Evolutionary conservation across 2,113 vertebrate genomes (phyloP), one percentile per base, ranked within the genome.

Genomic region (Dipodomys stephensi): DNA sequence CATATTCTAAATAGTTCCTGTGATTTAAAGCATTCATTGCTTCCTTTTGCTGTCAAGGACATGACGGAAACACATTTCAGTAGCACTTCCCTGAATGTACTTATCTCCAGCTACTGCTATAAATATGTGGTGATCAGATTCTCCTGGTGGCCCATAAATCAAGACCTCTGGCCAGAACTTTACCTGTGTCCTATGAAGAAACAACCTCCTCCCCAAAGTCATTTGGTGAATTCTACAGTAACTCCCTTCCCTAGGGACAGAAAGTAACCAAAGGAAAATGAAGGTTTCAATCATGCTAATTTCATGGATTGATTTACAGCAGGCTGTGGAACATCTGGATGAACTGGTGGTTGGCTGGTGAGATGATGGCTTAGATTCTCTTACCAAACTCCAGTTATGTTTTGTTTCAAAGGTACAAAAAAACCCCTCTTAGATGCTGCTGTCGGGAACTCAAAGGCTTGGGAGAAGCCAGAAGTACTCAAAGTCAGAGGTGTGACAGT

Each of bases 11-110:
- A 97, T 97, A 98, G 97, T 98, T 97, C 91, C 83, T 68, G 87
- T 98, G 98, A 98, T 98, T 98, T 98, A 98, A 93, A 95, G 96
- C 97, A 95, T 96, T 96, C 97, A 97, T 97, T 96, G 93, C 97
- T 98, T 98, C 98, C 97, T 97, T 97, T 98, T 97, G 91, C 98
- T 98, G 98, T 98, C 98, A 98, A 79, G 91, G 94, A 98, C 98
- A 96, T 98, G 98, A 98, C 98, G 97, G 96, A 97, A 98, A 97
- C 95, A 96, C 97, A 95, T 97, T 98, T 98, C 98, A 98, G 98
- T 98, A 98, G 98, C 98, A 97, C 97, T 98, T 98, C 96, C 91
- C 96, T 97, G 97, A 98, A 97, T 95, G 84, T 90, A 97, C 97
- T 97, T 97, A 97, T 93, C 96, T 98, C 97, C 93, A 97, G 96